These are phyloP conservation scores for Columbina picui DNA, from an alignment of 2,113 vertebrate species.

Conservation along the genomic window DNA sequence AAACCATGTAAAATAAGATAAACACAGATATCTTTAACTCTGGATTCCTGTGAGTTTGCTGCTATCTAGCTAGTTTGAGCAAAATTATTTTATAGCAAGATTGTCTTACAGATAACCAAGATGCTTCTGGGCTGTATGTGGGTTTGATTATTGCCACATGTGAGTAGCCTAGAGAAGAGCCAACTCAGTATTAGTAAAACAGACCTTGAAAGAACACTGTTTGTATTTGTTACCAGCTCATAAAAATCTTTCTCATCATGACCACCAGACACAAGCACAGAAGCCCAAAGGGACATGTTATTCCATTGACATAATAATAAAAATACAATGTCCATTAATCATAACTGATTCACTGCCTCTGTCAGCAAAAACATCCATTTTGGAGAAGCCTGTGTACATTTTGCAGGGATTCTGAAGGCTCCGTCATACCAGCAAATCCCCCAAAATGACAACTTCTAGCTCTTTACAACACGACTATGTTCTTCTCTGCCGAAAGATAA, in stretches of 20 bases:
- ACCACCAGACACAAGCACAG: not conserved
- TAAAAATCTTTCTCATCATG: not conserved
- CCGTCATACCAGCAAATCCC: not conserved
- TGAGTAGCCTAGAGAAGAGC: not conserved
- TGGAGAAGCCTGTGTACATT: not conserved
- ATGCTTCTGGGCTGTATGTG: not conserved
- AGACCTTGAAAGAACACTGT: not conserved
- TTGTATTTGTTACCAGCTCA: not conserved
- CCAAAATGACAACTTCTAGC: not conserved
- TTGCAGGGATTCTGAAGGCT: not conserved
- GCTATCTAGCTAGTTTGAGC: not conserved
- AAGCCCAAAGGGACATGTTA: not conserved
- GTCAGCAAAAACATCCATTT: not conserved
- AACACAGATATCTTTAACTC: not conserved
- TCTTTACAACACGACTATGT: not conserved
- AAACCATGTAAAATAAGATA: not conserved
- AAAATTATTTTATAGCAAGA: not conserved
- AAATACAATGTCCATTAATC: not conserved
- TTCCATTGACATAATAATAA: not conserved
- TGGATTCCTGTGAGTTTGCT: not conserved
- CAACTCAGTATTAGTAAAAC: not conserved
- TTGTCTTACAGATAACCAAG: not conserved
- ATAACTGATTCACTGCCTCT: not conserved
- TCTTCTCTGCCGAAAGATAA: not conserved
- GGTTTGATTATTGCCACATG: conserved; percentile 17